Evolutionary conservation across 2,888 invertebrate species (phyloP).

Genomic region (Branchipolynoe longqiensis): DNA sequence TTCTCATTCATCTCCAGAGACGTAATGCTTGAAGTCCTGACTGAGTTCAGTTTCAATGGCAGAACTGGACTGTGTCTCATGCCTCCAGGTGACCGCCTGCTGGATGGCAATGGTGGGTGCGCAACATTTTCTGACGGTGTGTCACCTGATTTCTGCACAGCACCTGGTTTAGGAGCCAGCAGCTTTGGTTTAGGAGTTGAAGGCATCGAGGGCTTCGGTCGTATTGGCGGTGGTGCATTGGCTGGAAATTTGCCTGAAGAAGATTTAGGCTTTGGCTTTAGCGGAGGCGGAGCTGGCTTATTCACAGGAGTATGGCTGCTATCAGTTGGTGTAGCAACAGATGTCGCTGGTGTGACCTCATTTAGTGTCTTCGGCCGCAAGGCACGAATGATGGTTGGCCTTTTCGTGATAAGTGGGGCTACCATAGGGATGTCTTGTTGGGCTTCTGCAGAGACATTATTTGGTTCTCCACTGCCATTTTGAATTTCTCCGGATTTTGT

Average conservation of each 20-base stretch:
- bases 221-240: not conserved
- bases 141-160: not conserved
- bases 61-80: not conserved
- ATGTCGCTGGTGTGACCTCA: too few species aligned
- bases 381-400: conserved; percentile 23
- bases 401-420: conserved; percentile 23
- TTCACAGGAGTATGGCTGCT: not conserved
- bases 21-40: not conserved
- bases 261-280: conserved; percentile 8
- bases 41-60: not conserved
- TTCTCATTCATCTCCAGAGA: conserved; percentile 13
- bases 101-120: not conserved
- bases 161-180: not conserved
- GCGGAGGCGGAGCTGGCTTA: not conserved
- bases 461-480: too few species aligned
- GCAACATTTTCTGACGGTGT: not conserved
- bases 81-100: not conserved
- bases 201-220: not conserved
- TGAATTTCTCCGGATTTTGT: too few species aligned
- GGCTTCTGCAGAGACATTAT: not conserved
- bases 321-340: too few species aligned
- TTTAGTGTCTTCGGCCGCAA: not conserved
- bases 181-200: not conserved
- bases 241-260: not conserved
- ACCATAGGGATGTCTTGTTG: not conserved